Conservation (phyloP, 2,113 vertebrate species). For the Rattus rattus region DNA sequence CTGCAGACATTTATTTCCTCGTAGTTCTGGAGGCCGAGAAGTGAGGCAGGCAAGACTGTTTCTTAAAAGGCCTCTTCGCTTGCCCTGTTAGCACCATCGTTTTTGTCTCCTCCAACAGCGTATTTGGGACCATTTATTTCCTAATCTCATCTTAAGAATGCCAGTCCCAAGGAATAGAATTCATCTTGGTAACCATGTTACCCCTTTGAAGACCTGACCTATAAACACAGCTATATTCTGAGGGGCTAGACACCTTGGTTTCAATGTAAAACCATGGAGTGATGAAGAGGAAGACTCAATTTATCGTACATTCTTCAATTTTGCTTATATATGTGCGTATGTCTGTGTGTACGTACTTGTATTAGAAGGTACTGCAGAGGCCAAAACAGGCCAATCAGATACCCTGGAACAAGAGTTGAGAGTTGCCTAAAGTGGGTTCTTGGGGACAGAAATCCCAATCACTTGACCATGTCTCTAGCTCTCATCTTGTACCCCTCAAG, state of each 20-base stretch:
- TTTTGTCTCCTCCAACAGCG: rapidly evolving
- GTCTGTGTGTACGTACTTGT: no score
- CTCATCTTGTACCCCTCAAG: not conserved
- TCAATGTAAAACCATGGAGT: not conserved
- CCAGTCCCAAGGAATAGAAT: not conserved
- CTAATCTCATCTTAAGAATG: not conserved
- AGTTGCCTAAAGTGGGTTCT: not conserved
- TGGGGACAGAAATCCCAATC: not conserved
- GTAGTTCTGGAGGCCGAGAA: not conserved
- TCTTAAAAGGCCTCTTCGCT: no score
- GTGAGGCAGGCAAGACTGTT: not conserved
- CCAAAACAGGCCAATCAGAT: not conserved
- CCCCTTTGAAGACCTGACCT: not conserved
- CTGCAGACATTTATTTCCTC: not conserved
- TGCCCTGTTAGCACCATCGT: not conserved
- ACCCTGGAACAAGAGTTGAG: not conserved
- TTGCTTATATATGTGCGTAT: not conserved
- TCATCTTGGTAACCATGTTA: not conserved
- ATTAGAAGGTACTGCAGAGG: not conserved
- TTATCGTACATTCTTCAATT: not conserved
- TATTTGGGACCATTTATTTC: not conserved
- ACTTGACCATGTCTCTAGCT: not conserved
- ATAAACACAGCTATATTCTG: not conserved
- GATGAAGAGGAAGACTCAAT: not conserved
- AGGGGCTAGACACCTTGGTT: not conserved